Conservation (phyloP, 2,888 invertebrate species). For the Aphrophora alni region DNA sequence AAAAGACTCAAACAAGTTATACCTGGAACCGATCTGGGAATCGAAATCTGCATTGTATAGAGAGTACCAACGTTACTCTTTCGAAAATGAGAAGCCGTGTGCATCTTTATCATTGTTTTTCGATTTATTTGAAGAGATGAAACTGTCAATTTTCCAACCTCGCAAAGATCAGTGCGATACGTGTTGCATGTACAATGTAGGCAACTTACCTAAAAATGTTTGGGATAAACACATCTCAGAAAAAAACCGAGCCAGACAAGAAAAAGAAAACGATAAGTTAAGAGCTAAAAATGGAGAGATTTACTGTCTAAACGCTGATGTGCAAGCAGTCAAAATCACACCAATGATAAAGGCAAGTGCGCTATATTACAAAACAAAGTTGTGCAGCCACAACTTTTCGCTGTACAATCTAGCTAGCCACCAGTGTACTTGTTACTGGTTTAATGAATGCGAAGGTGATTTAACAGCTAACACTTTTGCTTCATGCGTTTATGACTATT, state of each 20-base stretch:
- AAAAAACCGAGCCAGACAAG: conserved; percentile 20
- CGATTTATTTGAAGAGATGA: conserved; percentile 6
- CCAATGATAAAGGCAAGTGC: conserved; percentile 12
- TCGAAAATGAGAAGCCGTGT: background rate
- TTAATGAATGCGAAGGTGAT: conserved; percentile 38
- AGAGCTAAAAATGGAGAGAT: conserved; percentile 18
- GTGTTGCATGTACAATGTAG: conserved; percentile 26
- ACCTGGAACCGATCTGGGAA: conserved; percentile 7
- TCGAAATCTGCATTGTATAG: conserved; percentile 18
- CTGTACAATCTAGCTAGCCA: conserved; percentile 32
- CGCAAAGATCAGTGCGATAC: conserved; percentile 32
- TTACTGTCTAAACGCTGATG: conserved; percentile 24
- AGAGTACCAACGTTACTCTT: conserved; percentile 19
- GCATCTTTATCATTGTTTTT: background rate
- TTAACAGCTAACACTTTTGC: conserved; percentile 39
- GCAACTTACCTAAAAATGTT: conserved; percentile 13
- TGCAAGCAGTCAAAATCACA: conserved; percentile 29
- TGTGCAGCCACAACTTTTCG: conserved; percentile 24
- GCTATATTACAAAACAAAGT: conserved; percentile 13
- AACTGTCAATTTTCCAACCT: background rate
- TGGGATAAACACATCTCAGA: conserved; percentile 12
- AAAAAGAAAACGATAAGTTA: conserved; percentile 27
- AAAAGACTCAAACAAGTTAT: conserved; percentile 21
- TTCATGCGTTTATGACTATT: conserved; percentile 38
- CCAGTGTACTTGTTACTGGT: conserved; percentile 41